A percentile compares a stretch with the other conserved stretches of the same genome.
These are phyloP conservation scores for Fissipunctia ypsillon DNA, from an alignment of 2,888 invertebrate genomes.

Conservation along the genomic window DNA sequence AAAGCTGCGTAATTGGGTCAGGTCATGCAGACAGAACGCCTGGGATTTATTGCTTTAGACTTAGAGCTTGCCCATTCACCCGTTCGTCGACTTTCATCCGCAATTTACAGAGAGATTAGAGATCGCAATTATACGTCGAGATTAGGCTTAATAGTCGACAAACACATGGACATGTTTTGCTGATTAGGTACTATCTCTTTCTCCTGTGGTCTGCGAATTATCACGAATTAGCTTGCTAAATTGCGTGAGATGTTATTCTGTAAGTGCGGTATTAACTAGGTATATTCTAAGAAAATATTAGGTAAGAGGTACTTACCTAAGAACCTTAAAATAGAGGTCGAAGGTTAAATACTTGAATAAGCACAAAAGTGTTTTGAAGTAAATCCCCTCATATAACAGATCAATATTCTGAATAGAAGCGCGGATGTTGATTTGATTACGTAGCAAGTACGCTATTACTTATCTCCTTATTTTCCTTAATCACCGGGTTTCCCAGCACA, in stretches of 20 bases:
- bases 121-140: slow-evolving; percentile 55
- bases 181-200: slow-evolving; percentile 45
- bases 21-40: slow-evolving; percentile 67
- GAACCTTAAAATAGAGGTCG: neutral
- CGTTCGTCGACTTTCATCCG: slow-evolving; percentile 66
- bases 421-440: slow-evolving; percentile 9
- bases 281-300: neutral
- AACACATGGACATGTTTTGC: slow-evolving; percentile 30
- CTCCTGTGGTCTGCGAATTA: slow-evolving; percentile 15
- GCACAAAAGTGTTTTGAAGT: slow-evolving; percentile 19
- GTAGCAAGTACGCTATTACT: neutral
- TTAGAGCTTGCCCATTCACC: slow-evolving; percentile 50
- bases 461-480: slow-evolving; percentile 46
- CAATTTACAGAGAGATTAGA: slow-evolving; percentile 61
- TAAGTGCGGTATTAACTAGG: neutral
- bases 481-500: slow-evolving; percentile 34
- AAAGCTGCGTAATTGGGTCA: slow-evolving; percentile 74
- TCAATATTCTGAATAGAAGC: slow-evolving; percentile 10
- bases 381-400: slow-evolving; percentile 2
- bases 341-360: slow-evolving; percentile 28
- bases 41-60: slow-evolving; percentile 66
- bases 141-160: slow-evolving; percentile 52
- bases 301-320: neutral
- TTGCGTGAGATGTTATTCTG: neutral
- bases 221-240: neutral